Evolutionary conservation across 1,140 invertebrate genomes (phyloP).

Genomic region (Psilanteris sp.): DNA sequence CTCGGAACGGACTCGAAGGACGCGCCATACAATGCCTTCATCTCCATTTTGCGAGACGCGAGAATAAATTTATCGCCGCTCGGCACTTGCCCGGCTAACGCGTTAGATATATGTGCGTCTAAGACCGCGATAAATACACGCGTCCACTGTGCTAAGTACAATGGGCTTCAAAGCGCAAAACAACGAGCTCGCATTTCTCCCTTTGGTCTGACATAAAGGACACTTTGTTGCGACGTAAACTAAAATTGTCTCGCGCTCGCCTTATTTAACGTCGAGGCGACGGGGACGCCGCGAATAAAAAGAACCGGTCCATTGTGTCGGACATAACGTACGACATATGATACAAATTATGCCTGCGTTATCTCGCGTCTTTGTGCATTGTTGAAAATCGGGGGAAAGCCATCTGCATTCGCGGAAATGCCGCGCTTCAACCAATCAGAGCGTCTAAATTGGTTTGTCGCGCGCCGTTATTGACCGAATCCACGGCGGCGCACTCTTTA

Average conservation of each 20-base stretch:
- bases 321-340: slow-evolving; percentile 60
- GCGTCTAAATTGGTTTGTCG: too few relatives aligned
- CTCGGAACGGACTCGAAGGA: slow-evolving; percentile 64
- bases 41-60: slow-evolving; percentile 68
- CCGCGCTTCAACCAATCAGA: too few relatives aligned
- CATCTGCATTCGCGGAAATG: slow-evolving; percentile 24
- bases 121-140: slow-evolving; percentile 65
- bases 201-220: slow-evolving; percentile 62
- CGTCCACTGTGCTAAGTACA: slow-evolving; percentile 60
- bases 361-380: slow-evolving; percentile 57
- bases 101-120: slow-evolving; percentile 65
- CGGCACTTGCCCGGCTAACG: slow-evolving; percentile 54
- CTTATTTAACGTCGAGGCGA: slow-evolving; percentile 47
- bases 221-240: slow-evolving; percentile 56
- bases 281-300: slow-evolving; percentile 3
- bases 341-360: slow-evolving; percentile 58
- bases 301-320: slow-evolving; percentile 48
- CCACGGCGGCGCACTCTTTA: too few relatives aligned
- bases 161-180: slow-evolving; percentile 61
- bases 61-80: slow-evolving; percentile 68
- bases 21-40: slow-evolving; percentile 66
- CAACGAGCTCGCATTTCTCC: slow-evolving; percentile 48
- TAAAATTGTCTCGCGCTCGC: slow-evolving; percentile 58
- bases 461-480: too few relatives aligned
- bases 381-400: slow-evolving; percentile 38